Percentiles rank a stretch among this genome's conserved stretches.
These are phyloP conservation scores for Caenorhabditis sp. DNA, from an alignment of 2,888 invertebrate genomes.

Conservation along the genomic window DNA sequence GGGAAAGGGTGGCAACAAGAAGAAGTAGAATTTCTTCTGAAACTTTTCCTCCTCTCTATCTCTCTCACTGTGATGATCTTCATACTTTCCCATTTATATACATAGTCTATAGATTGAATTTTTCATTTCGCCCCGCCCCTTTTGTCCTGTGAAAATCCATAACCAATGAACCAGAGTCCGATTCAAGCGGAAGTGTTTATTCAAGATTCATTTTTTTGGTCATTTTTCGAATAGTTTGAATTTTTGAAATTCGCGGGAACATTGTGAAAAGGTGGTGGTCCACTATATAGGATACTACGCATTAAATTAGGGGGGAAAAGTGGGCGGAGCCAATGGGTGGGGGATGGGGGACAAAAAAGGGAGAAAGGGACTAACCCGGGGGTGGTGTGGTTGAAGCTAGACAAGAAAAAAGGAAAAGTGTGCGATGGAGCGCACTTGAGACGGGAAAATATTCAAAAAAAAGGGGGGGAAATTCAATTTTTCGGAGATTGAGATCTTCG, in stretches of 20 bases:
- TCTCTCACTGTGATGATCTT: not conserved
- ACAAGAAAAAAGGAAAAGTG: not conserved
- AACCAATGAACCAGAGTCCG: too few species aligned
- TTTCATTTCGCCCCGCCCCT: not conserved
- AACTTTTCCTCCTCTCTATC: not conserved
- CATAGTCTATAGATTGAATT: too few species aligned
- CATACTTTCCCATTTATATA: too few species aligned
- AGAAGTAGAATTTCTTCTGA: too few species aligned
- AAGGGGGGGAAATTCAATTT: not conserved
- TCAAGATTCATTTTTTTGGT: too few species aligned
- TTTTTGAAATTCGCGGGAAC: not conserved
- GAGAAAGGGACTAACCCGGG: not conserved
- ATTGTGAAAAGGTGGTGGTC: not conserved
- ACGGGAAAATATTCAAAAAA: not conserved
- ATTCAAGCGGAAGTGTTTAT: too few species aligned
- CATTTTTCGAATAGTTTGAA: too few species aligned
- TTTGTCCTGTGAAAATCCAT: too few species aligned
- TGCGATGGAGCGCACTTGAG: too few species aligned
- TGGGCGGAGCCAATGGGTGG: too few species aligned
- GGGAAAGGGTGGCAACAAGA: too few species aligned
- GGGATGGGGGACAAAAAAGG: not conserved
- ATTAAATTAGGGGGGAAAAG: too few species aligned
- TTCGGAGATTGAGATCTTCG: conserved; percentile 30
- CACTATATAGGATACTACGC: not conserved
- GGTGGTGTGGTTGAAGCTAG: not conserved